phyloP scores from a whole-genome alignment of 1,140 invertebrate species.

The Brachionus rubens region DNA sequence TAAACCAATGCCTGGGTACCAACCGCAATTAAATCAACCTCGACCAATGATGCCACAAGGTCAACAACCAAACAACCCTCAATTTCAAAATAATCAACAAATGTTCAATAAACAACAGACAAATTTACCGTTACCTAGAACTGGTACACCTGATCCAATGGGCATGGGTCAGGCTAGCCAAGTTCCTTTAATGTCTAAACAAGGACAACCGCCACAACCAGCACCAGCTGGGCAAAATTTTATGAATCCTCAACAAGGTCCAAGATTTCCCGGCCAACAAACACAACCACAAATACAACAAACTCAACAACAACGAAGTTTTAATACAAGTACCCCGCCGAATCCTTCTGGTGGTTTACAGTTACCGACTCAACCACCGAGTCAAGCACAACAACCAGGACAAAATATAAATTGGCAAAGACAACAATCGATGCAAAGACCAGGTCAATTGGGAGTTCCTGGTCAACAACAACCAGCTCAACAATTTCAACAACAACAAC shows the following conservation, averaged over 20 bases:
- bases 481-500: neutral
- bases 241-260: constrained; percentile 11
- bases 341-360: neutral
- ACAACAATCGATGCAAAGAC: constrained; percentile 9
- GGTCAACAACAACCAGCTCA: neutral
- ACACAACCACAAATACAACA: neutral
- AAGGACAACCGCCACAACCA: neutral
- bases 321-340: constrained; percentile 3
- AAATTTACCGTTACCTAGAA: neutral
- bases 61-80: neutral
- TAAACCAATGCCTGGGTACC: neutral
- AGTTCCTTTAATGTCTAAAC: neutral
- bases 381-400: constrained; percentile 6
- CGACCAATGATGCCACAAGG: neutral
- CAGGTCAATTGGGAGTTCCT: neutral
- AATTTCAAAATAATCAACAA: neutral
- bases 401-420: constrained; percentile 27
- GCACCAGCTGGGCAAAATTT: neutral
- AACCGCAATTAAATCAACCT: constrained; percentile 6
- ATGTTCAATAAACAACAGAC: constrained; percentile 10
- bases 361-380: neutral
- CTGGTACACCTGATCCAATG: neutral
- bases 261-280: neutral
- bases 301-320: neutral
- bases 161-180: neutral